phyloP scores from a whole-genome alignment of 2,797 vertebrate genomes.

The Cygnus olor region DNA sequence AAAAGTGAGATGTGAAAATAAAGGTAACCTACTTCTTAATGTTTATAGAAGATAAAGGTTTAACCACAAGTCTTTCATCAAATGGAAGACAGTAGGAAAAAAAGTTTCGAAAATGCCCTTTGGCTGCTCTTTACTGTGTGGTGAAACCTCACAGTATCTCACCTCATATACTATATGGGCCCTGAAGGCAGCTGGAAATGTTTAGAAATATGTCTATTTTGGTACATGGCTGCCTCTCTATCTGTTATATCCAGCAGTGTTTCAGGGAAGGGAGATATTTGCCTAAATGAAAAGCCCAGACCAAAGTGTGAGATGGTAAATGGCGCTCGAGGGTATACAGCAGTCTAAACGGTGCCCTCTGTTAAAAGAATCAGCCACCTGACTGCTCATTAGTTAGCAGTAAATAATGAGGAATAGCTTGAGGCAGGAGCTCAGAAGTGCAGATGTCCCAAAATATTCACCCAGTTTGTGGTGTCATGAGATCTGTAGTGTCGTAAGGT shows the following conservation, averaged over 20 bases:
- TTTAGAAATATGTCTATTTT: constrained; percentile 75
- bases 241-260: constrained; percentile 50
- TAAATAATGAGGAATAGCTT: constrained; percentile 68
- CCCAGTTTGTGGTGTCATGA: constrained; percentile 57
- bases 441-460: constrained; percentile 50
- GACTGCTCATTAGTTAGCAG: constrained; percentile 68
- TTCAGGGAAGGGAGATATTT: constrained; percentile 63
- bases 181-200: constrained; percentile 79
- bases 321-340: constrained; percentile 53
- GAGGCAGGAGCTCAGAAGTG: constrained; percentile 52
- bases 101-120: constrained; percentile 75
- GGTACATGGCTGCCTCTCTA: constrained; percentile 51
- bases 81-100: constrained; percentile 76
- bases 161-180: constrained; percentile 76
- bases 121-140: constrained; percentile 77
- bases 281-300: constrained; percentile 69
- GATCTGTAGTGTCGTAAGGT: constrained; percentile 60
- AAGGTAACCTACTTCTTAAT: constrained; percentile 79
- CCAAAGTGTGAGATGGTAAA: constrained; percentile 63
- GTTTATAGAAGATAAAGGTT: constrained; percentile 81
- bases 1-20: constrained; percentile 79
- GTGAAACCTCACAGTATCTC: constrained; percentile 78
- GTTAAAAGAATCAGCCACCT: constrained; percentile 63
- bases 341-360: constrained; percentile 54
- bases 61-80: constrained; percentile 83